Percentiles rank a stretch among this genome's conserved stretches.
Evolutionary conservation across 2,797 vertebrate species (phyloP).

Genomic region (Gouania willdenowi): DNA sequence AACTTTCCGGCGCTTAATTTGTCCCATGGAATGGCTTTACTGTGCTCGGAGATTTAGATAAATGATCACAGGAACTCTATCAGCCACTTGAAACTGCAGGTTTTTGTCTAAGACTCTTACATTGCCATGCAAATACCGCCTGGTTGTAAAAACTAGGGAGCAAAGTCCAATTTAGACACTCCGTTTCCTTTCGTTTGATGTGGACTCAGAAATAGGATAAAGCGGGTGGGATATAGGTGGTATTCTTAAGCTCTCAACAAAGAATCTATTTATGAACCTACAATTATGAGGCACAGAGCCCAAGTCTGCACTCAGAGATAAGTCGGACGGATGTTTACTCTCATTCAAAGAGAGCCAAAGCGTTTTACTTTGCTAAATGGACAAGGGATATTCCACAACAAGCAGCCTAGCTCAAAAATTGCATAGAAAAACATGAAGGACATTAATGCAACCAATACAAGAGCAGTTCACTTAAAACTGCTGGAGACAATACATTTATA

Average conservation of each 20-base stretch:
- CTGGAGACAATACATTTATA: no score
- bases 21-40: constrained; percentile 29
- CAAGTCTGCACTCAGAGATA: constrained; percentile 61
- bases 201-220: constrained; percentile 19
- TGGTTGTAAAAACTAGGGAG: constrained; percentile 1
- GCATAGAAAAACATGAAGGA: no score
- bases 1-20: constrained; percentile 50
- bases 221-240: constrained; percentile 18
- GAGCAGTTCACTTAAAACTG: no score
- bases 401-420: constrained; percentile 21
- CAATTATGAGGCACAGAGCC: constrained; percentile 46
- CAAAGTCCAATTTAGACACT: constrained; percentile 33
- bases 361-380: constrained; percentile 31
- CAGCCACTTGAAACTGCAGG: constrained; percentile 1
- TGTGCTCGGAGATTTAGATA: constrained; percentile 11
- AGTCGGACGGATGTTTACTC: constrained; percentile 50
- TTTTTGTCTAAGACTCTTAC: constrained; percentile 20
- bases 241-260: constrained; percentile 57
- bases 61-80: constrained; percentile 20
- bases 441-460: neutral
- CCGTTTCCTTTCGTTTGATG: constrained; percentile 26
- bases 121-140: constrained; percentile 11
- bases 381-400: constrained; percentile 27
- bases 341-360: constrained; percentile 48
- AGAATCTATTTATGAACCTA: constrained; percentile 51